These are phyloP conservation scores for Amyelois transitella DNA, from an alignment of 1,140 invertebrate genomes.

Conservation along the genomic window DNA sequence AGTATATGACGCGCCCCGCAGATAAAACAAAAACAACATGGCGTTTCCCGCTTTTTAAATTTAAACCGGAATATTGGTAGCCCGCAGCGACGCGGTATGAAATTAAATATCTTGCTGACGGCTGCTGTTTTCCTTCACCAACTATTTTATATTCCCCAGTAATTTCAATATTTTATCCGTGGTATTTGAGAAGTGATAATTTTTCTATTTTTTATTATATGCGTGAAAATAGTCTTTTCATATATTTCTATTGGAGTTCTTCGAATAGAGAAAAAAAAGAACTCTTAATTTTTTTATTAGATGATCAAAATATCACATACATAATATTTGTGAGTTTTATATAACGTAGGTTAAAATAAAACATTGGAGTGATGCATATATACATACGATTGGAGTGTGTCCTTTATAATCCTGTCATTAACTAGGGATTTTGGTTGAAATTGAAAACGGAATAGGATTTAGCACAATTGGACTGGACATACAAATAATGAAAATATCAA, in stretches of 20 bases:
- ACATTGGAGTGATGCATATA: too few relatives aligned
- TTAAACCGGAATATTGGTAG: not conserved
- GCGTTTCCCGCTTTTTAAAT: not conserved
- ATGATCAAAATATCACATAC: too few relatives aligned
- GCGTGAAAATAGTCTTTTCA: too few relatives aligned
- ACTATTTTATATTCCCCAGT: not conserved
- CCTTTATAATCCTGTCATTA: not conserved
- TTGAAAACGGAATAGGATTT: not conserved
- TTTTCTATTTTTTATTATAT: too few relatives aligned
- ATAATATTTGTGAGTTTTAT: too few relatives aligned
- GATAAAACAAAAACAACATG: not conserved
- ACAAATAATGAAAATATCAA: too few relatives aligned
- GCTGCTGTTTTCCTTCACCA: not conserved
- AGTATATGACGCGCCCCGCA: not conserved
- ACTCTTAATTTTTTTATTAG: too few relatives aligned
- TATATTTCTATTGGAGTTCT: too few relatives aligned
- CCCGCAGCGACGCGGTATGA: not conserved
- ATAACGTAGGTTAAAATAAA: too few relatives aligned
- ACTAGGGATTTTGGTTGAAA: not conserved
- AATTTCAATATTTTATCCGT: too few relatives aligned
- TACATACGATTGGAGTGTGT: not conserved
- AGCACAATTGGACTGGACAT: not conserved
- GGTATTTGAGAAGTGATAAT: too few relatives aligned
- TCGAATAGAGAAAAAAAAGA: too few relatives aligned
- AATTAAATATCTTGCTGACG: not conserved